These are phyloP conservation scores for Perca flavescens DNA, from an alignment of 2,113 vertebrate genomes.

Conservation along the genomic window DNA sequence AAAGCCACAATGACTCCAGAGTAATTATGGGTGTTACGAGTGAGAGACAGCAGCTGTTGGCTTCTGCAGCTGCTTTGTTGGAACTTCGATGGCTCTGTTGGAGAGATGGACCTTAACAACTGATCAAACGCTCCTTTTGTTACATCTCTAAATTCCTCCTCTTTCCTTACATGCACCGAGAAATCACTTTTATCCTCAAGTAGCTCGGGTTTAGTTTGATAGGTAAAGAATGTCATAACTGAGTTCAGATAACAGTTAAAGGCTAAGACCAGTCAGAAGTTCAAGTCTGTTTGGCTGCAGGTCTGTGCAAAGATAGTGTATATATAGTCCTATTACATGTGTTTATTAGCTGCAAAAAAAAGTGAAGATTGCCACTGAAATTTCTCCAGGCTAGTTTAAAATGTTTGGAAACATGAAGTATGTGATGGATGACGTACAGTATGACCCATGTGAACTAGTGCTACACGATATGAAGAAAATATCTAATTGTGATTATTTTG, in stretches of 20 bases:
- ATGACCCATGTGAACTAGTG: no score
- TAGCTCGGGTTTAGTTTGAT: not conserved
- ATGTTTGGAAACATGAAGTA: not conserved
- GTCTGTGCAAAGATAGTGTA: not conserved
- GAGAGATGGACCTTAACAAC: conserved; percentile 34
- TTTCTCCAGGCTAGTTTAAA: not conserved
- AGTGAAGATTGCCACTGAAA: not conserved
- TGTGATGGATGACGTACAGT: not conserved
- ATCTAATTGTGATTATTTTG: no score
- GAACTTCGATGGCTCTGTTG: conserved; percentile 1
- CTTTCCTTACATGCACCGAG: not conserved
- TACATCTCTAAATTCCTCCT: not conserved
- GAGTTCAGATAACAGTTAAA: conserved; percentile 6
- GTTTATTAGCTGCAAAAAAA: not conserved
- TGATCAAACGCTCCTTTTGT: conserved; percentile 39
- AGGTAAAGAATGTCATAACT: not conserved
- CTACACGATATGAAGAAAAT: no score
- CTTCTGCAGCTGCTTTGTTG: conserved; percentile 61
- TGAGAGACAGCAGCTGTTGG: conserved; percentile 66
- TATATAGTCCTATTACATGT: not conserved
- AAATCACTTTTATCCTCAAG: conserved; percentile 1
- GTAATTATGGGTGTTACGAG: conserved; percentile 46
- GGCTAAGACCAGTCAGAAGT: not conserved
- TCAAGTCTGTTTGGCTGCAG: not conserved
- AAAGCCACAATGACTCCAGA: conserved; percentile 75